A percentile compares a stretch with the other conserved stretches of the same genome.
Evolutionary conservation across 2,113 vertebrate species (phyloP).

Genomic region (Mus spicilegus): DNA sequence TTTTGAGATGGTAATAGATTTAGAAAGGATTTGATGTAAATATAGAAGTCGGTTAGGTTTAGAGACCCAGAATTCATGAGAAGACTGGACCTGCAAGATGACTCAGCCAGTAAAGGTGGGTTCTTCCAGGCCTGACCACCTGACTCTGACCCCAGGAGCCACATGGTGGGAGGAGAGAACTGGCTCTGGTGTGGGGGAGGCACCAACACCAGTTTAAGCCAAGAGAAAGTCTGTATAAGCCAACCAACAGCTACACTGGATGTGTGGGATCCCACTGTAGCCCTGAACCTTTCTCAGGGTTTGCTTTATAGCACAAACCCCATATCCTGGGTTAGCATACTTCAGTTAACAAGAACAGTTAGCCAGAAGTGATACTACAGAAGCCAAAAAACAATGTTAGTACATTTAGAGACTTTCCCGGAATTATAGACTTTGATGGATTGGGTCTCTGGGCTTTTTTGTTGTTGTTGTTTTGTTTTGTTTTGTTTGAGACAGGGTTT

Average conservation of each 20-base stretch:
- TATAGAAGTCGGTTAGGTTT: background rate
- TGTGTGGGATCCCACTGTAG: background rate
- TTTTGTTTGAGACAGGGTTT: too few species aligned
- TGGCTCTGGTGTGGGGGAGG: background rate
- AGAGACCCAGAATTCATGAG: background rate
- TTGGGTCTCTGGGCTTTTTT: too few species aligned
- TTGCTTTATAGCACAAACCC: background rate
- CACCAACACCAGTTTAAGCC: background rate
- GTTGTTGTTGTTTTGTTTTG: too few species aligned
- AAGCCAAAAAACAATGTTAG: background rate
- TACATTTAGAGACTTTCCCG: background rate
- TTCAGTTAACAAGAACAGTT: background rate
- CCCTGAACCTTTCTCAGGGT: background rate
- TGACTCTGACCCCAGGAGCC: background rate
- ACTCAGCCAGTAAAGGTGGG: background rate
- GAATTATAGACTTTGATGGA: too few species aligned
- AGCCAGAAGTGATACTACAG: background rate
- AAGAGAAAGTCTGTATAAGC: background rate
- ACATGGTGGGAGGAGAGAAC: background rate
- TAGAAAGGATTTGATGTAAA: constrained; percentile 18
- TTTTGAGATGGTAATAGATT: background rate
- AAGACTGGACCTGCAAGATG: background rate
- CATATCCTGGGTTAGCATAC: background rate
- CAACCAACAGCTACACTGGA: too few species aligned
- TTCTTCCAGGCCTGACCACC: background rate